phyloP scores from a whole-genome alignment of 2,113 vertebrate species.

The Fukomys damarensis region DNA sequence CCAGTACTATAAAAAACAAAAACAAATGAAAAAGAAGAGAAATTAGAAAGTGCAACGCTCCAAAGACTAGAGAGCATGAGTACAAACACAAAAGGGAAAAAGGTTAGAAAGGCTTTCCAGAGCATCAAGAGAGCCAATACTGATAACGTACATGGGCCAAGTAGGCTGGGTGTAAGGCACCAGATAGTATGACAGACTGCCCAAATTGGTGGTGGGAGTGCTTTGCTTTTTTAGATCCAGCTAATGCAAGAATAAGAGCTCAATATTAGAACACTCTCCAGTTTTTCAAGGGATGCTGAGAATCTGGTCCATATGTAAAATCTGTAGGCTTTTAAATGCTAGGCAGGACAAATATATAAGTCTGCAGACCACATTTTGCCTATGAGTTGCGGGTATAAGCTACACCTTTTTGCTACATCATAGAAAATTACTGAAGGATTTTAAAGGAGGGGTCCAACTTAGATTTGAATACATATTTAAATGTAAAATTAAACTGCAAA shows the following conservation, averaged over 20 bases:
- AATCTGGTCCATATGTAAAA: slow-evolving; percentile 37
- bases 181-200: neutral
- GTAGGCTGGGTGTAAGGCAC: neutral
- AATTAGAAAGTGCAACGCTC: neutral
- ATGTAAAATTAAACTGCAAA: neutral
- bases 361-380: neutral
- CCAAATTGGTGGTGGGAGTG: neutral
- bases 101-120: neutral
- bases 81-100: neutral
- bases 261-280: slow-evolving; percentile 47
- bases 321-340: slow-evolving; percentile 1
- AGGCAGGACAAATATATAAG: neutral
- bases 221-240: slow-evolving; percentile 18
- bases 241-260: neutral
- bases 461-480: slow-evolving; percentile 17
- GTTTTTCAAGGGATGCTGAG: slow-evolving; percentile 15
- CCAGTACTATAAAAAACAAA: neutral
- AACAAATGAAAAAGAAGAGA: neutral
- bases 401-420: neutral
- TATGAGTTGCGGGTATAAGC: neutral
- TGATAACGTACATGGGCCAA: neutral
- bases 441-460: neutral
- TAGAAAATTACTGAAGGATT: slow-evolving; percentile 7
- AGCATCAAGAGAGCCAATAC: neutral
- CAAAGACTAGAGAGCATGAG: neutral